A percentile compares a stretch with the other conserved stretches of the same genome.
These are phyloP conservation scores for Pteropus rufus DNA, from an alignment of 2,797 vertebrate species.

Conservation along the genomic window DNA sequence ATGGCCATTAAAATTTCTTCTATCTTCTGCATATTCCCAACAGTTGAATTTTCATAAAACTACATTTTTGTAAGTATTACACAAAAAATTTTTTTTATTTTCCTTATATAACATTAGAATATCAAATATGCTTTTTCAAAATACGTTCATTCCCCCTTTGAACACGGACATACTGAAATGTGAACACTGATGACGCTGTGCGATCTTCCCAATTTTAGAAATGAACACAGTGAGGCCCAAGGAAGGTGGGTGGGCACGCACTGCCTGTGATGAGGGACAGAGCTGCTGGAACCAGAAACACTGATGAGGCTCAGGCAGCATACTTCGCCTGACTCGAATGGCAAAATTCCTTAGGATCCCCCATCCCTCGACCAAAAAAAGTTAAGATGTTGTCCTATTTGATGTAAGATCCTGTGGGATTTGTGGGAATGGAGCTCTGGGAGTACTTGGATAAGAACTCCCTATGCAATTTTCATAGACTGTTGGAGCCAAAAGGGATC, in stretches of 20 bases:
- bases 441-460: neutral
- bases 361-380: neutral
- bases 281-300: neutral
- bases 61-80: neutral
- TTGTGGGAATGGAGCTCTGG: neutral
- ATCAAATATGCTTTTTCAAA: slow-evolving; percentile 30
- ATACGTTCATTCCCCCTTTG: neutral
- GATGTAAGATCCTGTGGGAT: neutral
- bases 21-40: neutral
- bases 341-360: neutral
- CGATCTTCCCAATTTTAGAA: neutral
- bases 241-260: neutral
- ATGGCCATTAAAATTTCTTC: neutral
- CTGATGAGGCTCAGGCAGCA: no score
- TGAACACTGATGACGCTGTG: neutral
- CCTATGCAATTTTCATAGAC: neutral
- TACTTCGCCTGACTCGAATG: neutral
- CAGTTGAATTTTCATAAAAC: neutral
- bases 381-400: neutral
- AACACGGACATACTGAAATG: neutral
- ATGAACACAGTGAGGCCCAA: neutral
- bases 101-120: neutral
- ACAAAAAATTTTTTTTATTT: slow-evolving; percentile 27
- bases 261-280: neutral
- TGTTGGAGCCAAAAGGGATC: neutral